Base-by-base conservation (phyloP, 2,888 invertebrate genomes). In the Rhamphomyia laevipes region DNA sequence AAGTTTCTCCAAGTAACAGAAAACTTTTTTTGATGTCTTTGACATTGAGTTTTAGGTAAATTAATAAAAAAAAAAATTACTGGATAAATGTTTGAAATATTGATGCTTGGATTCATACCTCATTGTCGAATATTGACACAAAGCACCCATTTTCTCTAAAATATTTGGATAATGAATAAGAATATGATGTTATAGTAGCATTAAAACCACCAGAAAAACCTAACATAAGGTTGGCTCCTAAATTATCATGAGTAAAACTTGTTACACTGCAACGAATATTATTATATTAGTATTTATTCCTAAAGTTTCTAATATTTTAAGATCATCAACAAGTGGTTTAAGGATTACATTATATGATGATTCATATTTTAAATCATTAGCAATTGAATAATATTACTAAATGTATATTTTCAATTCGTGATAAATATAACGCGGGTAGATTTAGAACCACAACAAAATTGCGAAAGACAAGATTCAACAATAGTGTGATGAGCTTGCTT, bases 201-300 rank as follows among this genome's bases (percentile, higher is more conserved):
- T 23, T 46, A 27, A 52, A 52, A 16, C 47, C n/a, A 5, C 38
- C 46, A 16, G 45, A 30, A 31, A 50, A 51, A 12, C 51, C 52
- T 21, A 44, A 38, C 13, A 54, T 37, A 16, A 37, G 17, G 21
- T 52, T 51, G 3, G 41, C 51, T 16, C 48, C 50, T 16, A 54
- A 45, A 49, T 54, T 50, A 38, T 54, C 52, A 47, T 45, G 47
- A 12, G 51, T 43, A 21, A 54, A 35, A 30, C 48, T 45, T 16
- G 43, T 45, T 45, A 52, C 21, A 2, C 38, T 37, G 12, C 47
- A 51, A n/a, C 35, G 10, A n/a, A 44, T n/a, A 41, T 43, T n/a
- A n/a, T n/a, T n/a, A n/a, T n/a, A 27, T 44, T 27, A 17, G 46
- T 31, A 21, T 46, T 43, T 37, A 33, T 33, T 13, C 15, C 21